phyloP scores from a whole-genome alignment of 2,797 vertebrate genomes.

The Neosilurus mollespiculum region DNA sequence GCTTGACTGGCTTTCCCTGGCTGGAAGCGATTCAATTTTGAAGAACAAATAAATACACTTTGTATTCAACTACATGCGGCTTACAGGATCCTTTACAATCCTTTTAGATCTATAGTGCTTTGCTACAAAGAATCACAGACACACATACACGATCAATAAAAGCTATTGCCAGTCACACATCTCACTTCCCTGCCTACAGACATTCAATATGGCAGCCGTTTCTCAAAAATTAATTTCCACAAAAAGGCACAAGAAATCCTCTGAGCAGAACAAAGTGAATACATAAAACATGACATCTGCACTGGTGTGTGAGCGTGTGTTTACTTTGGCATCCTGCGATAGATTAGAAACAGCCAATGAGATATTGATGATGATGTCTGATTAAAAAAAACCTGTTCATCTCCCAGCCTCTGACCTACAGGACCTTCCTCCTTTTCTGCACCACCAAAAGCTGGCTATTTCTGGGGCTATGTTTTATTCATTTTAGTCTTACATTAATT shows the following conservation, averaged over 20 bases:
- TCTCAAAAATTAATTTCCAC: not conserved
- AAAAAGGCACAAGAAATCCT: not conserved
- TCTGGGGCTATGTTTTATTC: slow-evolving; percentile 27
- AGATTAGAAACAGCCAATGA: not conserved
- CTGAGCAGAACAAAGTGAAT: not conserved
- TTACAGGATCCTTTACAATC: slow-evolving; percentile 26
- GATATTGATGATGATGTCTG: not conserved
- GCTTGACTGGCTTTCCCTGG: slow-evolving; percentile 30
- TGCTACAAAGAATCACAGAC: not conserved
- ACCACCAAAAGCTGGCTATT: not conserved
- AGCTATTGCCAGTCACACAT: not conserved
- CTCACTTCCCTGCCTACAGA: not conserved
- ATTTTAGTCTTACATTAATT: slow-evolving; percentile 26
- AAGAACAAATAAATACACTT: slow-evolving; percentile 37
- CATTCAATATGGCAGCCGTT: not conserved
- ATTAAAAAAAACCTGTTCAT: not conserved
- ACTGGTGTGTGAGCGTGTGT: not conserved
- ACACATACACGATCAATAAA: not conserved
- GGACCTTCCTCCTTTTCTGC: not conserved
- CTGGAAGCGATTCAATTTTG: not conserved
- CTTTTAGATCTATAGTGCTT: not conserved
- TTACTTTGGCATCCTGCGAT: not conserved
- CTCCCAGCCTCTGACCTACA: not conserved
- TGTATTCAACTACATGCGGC: slow-evolving; percentile 10
- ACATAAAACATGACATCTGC: not conserved